Conservation (phyloP, 2,888 invertebrate species). For the Tipula vernalis region DNA sequence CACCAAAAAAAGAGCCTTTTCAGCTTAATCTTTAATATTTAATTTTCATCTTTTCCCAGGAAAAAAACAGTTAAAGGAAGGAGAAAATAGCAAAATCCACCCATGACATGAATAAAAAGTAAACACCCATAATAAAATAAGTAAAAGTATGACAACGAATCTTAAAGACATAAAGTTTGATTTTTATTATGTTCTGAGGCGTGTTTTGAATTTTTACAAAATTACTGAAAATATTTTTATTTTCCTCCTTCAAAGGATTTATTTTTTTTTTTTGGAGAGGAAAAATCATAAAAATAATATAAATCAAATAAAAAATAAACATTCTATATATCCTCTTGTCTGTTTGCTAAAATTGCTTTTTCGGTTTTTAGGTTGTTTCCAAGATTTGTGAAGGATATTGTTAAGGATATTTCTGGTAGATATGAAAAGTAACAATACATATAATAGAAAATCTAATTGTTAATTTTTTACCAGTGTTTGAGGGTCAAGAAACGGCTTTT, state of each 20-base stretch:
- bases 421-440: neutral
- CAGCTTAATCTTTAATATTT: neutral
- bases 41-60: neutral
- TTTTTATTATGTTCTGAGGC: neutral
- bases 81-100: neutral
- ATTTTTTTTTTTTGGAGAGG: neutral
- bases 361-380: neutral
- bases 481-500: neutral
- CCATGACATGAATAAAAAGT: neutral
- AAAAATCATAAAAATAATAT: neutral
- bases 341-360: neutral
- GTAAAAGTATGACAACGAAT: neutral
- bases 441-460: neutral
- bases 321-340: neutral
- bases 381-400: neutral
- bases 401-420: neutral
- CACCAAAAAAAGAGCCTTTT: neutral
- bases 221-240: neutral
- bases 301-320: neutral
- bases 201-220: neutral
- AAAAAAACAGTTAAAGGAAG: neutral
- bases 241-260: neutral
- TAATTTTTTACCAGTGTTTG: neutral
- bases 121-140: neutral
- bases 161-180: neutral